A percentile compares a stretch with the other conserved stretches of the same genome.
Evolutionary conservation across 2,113 vertebrate species (phyloP).

Genomic region (Fregata magnificens): DNA sequence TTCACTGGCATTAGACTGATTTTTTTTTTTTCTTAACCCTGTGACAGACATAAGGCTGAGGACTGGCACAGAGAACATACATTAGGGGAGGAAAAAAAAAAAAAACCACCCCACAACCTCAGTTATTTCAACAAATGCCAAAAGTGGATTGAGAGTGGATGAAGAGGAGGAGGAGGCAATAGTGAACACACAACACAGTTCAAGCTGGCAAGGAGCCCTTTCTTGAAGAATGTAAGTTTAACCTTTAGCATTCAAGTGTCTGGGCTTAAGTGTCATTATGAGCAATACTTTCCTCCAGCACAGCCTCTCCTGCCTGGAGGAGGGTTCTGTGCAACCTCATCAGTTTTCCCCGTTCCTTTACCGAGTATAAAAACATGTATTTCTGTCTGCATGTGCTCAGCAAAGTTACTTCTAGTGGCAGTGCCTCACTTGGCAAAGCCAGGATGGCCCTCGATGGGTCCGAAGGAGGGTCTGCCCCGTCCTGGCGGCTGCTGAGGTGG

Average conservation of each 20-base stretch:
- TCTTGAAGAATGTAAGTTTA: slow-evolving; percentile 75
- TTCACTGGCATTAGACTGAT: not conserved
- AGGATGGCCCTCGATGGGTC: not conserved
- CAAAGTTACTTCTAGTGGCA: not conserved
- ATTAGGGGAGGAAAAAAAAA: not conserved
- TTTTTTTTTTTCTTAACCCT: not conserved
- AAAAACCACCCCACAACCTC: not conserved
- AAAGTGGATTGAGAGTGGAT: slow-evolving; percentile 15
- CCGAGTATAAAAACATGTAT: not conserved
- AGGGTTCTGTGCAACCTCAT: slow-evolving; percentile 55
- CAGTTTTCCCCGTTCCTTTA: slow-evolving; percentile 17
- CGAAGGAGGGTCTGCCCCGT: fast-evolving
- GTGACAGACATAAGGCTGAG: not conserved
- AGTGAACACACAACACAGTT: slow-evolving; percentile 50
- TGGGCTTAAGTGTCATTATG: slow-evolving; percentile 72
- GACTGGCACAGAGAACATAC: not conserved
- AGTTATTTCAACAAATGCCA: slow-evolving; percentile 23
- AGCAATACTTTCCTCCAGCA: slow-evolving; percentile 70
- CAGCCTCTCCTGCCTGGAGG: slow-evolving; percentile 62
- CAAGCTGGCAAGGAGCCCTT: slow-evolving; percentile 72
- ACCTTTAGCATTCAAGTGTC: slow-evolving; percentile 79
- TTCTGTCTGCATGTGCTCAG: not conserved
- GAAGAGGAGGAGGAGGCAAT: slow-evolving; percentile 55
- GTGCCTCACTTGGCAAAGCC: not conserved
- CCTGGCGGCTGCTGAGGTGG: not conserved